Conservation (phyloP, 2,888 invertebrate genomes). For the Zaprionus lineosus region DNA sequence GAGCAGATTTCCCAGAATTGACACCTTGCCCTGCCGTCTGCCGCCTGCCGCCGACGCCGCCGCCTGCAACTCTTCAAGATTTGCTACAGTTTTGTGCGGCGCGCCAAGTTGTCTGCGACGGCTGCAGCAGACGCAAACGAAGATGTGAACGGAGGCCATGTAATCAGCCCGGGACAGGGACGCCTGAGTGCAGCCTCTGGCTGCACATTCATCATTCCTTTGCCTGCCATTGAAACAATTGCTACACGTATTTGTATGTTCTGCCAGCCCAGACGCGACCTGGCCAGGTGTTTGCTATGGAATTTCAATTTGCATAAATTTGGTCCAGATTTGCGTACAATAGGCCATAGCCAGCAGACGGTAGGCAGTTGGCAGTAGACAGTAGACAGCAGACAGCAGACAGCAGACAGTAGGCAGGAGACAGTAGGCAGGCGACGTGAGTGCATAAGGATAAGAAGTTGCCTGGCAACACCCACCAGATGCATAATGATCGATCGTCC, state of each 20-base stretch:
- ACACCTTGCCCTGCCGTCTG: slow-evolving; percentile 66
- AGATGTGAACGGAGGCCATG: slow-evolving; percentile 9
- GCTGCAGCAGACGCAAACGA: neutral
- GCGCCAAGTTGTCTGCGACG: slow-evolving; percentile 78
- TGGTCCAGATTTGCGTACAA: slow-evolving; percentile 76
- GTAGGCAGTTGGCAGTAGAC: neutral
- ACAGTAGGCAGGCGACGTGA: neutral
- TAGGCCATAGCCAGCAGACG: no score
- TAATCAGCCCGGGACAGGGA: slow-evolving; percentile 23
- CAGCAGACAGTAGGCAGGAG: neutral
- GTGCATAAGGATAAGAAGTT: slow-evolving; percentile 23
- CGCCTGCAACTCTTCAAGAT: slow-evolving; percentile 32
- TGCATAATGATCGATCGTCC: slow-evolving; percentile 45
- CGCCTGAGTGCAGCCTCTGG: slow-evolving; percentile 30
- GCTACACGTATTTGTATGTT: slow-evolving; percentile 20
- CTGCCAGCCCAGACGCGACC: neutral
- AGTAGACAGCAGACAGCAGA: neutral
- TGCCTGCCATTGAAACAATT: slow-evolving; percentile 60
- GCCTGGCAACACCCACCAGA: slow-evolving; percentile 26
- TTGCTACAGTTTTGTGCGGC: slow-evolving; percentile 69
- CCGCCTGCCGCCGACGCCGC: neutral
- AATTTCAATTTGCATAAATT: slow-evolving; percentile 77
- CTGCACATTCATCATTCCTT: slow-evolving; percentile 58
- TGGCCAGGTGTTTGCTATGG: slow-evolving; percentile 67
- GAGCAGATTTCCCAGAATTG: slow-evolving; percentile 72